Evolutionary conservation across 2,113 vertebrate genomes (phyloP).

Genomic region (Myocastor coypus): DNA sequence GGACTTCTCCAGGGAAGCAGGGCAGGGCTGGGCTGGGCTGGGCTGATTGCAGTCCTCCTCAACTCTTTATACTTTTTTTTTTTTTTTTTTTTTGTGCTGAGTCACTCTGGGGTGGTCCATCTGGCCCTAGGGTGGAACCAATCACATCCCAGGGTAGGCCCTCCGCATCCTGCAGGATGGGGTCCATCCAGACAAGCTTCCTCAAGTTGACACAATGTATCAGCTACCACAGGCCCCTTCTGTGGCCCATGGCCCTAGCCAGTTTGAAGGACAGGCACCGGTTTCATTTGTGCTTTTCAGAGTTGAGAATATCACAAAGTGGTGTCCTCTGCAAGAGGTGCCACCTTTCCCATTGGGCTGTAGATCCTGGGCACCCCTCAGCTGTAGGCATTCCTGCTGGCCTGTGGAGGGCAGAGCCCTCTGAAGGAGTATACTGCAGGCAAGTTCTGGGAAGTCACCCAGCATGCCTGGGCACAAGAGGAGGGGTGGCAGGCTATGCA

Average conservation of each 20-base stretch:
- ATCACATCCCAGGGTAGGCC: too few species aligned
- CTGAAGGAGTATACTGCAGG: background rate
- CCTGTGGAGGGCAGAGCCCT: background rate
- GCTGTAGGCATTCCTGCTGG: background rate
- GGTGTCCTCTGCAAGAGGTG: background rate
- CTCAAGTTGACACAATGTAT: too few species aligned
- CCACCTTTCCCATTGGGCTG: background rate
- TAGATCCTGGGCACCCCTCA: rapidly evolving
- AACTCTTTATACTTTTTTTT: too few species aligned
- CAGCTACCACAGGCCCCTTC: too few species aligned
- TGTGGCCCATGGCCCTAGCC: rapidly evolving
- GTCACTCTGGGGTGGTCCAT: too few species aligned
- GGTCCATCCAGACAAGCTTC: too few species aligned
- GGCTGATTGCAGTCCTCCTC: too few species aligned
- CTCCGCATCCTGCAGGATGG: too few species aligned
- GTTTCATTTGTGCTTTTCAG: background rate
- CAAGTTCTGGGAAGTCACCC: background rate
- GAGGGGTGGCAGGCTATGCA: background rate
- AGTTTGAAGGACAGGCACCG: background rate
- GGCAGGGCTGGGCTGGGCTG: too few species aligned
- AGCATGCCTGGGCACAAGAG: background rate
- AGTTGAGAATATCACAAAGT: rapidly evolving
- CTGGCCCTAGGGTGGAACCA: too few species aligned
- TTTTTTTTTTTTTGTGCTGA: too few species aligned
- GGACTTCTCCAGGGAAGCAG: too few species aligned